A percentile compares a stretch with the other conserved stretches of the same genome.
Evolutionary conservation across 2,797 vertebrate species (phyloP).

Genomic region (Cuculus canorus): DNA sequence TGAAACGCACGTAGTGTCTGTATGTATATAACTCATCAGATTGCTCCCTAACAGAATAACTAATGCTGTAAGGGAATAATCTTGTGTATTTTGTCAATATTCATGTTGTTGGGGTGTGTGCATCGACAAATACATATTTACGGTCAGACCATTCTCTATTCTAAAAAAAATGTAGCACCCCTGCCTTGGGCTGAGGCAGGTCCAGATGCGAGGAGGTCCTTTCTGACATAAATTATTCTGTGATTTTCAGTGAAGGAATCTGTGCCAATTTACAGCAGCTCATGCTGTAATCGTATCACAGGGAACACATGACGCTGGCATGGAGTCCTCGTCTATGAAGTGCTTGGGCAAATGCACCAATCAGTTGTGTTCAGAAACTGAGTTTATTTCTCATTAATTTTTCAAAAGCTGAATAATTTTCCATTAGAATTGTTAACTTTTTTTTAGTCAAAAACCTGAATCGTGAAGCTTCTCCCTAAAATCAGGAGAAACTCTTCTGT

Average conservation of each 20-base stretch:
- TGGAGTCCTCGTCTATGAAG: background rate
- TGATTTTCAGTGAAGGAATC: background rate
- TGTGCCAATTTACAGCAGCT: background rate
- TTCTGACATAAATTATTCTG: background rate
- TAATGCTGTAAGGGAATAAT: background rate
- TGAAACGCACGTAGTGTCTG: background rate
- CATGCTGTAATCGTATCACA: background rate
- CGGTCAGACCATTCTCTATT: background rate
- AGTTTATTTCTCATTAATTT: background rate
- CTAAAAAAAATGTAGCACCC: background rate
- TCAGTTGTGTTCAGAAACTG: background rate
- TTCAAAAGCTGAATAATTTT: background rate
- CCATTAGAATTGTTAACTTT: background rate
- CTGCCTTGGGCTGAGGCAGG: background rate
- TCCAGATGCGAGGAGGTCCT: background rate
- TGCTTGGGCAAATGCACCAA: background rate
- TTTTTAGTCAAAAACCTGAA: background rate
- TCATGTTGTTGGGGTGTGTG: background rate
- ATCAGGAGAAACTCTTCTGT: background rate
- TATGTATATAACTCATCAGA: background rate
- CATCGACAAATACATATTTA: accelerated
- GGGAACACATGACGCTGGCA: background rate
- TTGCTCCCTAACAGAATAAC: background rate
- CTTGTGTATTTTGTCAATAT: background rate
- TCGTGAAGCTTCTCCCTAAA: background rate